Conservation (phyloP, 2,888 invertebrate genomes). For the Hecatera dysodea region DNA sequence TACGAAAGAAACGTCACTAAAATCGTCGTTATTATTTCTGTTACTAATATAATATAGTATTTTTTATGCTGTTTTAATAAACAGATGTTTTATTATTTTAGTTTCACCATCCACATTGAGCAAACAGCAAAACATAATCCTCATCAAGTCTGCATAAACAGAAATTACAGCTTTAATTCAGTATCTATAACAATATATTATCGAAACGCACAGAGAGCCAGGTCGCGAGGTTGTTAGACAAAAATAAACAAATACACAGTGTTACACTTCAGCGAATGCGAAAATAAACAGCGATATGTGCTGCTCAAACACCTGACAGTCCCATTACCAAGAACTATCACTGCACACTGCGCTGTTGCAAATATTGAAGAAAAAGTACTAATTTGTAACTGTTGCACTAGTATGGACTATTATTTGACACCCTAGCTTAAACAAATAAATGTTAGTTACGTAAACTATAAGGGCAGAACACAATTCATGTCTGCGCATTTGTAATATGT, state of each 20-base stretch:
- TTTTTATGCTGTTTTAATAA: too few species aligned
- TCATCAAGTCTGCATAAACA: conserved; percentile 28
- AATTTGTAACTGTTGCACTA: not conserved
- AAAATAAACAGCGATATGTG: conserved; percentile 82
- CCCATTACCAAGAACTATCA: conserved; percentile 84
- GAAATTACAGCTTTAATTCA: conserved; percentile 28
- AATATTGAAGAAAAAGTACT: conserved; percentile 48
- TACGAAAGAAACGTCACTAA: too few species aligned
- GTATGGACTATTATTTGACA: not conserved
- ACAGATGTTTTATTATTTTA: too few species aligned
- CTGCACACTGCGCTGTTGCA: conserved; percentile 70
- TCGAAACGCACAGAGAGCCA: conserved; percentile 44
- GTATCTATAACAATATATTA: conserved; percentile 42
- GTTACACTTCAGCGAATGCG: conserved; percentile 74
- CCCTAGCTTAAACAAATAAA: not conserved
- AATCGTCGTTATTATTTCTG: too few species aligned
- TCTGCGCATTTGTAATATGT: too few species aligned
- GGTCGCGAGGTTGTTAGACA: conserved; percentile 58
- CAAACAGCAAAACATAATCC: conserved; percentile 4
- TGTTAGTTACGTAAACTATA: too few species aligned
- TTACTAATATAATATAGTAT: too few species aligned
- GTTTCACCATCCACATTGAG: not conserved
- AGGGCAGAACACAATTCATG: too few species aligned
- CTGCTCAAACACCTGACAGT: conserved; percentile 85
- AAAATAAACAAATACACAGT: conserved; percentile 76